A percentile compares a stretch with the other conserved stretches of the same genome.
phyloP scores from a whole-genome alignment of 2,113 vertebrate genomes.

The Camarhynchus parvulus region DNA sequence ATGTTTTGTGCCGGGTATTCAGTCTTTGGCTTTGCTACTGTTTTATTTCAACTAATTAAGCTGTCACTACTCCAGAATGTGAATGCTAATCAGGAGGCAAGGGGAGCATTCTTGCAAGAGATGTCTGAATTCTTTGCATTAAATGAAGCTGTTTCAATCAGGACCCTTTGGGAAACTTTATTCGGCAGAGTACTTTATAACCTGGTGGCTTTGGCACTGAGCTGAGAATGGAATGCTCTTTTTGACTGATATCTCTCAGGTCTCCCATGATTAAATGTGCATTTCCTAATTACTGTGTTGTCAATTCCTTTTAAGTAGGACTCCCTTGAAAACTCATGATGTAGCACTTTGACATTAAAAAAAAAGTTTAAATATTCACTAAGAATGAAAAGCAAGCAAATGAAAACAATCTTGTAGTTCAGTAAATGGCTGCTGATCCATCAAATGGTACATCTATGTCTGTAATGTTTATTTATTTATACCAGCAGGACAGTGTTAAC shows the following conservation, averaged over 20 bases:
- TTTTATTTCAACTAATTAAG: conserved; percentile 4
- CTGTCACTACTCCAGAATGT: neutral
- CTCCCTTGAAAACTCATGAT: neutral
- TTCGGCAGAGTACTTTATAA: neutral
- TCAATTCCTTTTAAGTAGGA: neutral
- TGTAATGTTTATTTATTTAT: neutral
- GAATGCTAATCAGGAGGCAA: neutral
- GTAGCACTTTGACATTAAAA: neutral
- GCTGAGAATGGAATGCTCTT: neutral
- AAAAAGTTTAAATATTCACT: neutral
- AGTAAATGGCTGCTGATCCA: neutral
- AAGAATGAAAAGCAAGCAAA: neutral
- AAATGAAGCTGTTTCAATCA: neutral
- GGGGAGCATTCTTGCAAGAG: neutral
- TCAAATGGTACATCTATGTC: neutral
- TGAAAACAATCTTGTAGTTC: neutral
- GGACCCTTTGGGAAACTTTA: conserved; percentile 3
- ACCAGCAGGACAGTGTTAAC: neutral
- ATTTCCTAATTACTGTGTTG: neutral
- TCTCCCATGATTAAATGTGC: neutral
- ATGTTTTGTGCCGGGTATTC: neutral
- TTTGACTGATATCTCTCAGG: conserved; percentile 3
- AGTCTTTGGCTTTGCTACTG: neutral
- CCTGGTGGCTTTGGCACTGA: neutral
- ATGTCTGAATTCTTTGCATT: neutral